phyloP scores from a whole-genome alignment of 2,113 vertebrate species.

The Pandion haliaetus region DNA sequence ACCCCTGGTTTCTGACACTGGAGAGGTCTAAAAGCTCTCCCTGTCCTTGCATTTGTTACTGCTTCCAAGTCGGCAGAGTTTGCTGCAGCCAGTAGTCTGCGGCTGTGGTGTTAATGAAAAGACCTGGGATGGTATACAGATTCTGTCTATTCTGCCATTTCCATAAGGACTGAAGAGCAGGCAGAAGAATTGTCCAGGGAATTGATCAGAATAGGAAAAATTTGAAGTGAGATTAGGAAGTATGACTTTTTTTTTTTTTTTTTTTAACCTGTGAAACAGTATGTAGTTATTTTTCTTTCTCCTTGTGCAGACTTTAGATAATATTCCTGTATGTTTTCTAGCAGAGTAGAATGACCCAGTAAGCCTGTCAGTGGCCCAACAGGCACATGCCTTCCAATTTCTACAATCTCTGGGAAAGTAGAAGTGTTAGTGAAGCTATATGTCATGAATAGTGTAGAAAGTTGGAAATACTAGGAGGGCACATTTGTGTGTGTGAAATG shows the following conservation, averaged over 20 bases:
- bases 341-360: no score
- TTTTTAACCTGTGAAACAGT: not conserved
- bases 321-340: not conserved
- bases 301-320: not conserved
- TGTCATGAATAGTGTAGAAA: not conserved
- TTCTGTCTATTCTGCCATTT: not conserved
- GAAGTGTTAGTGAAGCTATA: not conserved
- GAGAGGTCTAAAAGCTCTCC: not conserved
- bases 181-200: not conserved
- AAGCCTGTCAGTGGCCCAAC: not conserved
- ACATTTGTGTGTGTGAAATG: not conserved
- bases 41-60: not conserved
- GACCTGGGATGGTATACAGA: not conserved
- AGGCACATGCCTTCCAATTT: accelerated
- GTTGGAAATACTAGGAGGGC: not conserved
- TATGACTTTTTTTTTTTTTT: not conserved
- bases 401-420: not conserved
- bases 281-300: not conserved
- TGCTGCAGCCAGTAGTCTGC: not conserved
- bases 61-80: not conserved
- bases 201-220: not conserved
- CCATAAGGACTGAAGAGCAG: not conserved
- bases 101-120: not conserved
- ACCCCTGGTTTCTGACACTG: not conserved
- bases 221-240: not conserved